Evolutionary conservation across 2,113 vertebrate genomes (phyloP).

Genomic region (Malaclemys terrapin): DNA sequence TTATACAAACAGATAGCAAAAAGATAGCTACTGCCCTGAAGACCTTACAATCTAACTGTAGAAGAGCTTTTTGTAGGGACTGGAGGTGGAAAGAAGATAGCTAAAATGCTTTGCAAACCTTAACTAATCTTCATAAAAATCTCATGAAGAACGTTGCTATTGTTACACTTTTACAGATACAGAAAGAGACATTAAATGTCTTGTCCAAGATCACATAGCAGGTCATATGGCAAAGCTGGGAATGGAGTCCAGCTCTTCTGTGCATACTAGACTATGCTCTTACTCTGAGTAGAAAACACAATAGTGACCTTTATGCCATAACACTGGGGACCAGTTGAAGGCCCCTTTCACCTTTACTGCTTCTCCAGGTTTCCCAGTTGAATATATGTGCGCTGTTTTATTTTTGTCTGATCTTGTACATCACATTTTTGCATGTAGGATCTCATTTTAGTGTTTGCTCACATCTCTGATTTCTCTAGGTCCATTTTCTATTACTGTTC

Average conservation of each 20-base stretch:
- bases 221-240: background rate
- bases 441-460: too few species aligned
- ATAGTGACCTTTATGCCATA: slow-evolving; percentile 14
- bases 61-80: slow-evolving; percentile 31
- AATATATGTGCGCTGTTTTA: background rate
- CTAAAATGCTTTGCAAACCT: background rate
- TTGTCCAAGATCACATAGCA: background rate
- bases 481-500: background rate
- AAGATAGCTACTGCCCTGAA: slow-evolving; percentile 35
- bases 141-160: background rate
- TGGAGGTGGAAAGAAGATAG: background rate
- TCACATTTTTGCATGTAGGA: too few species aligned
- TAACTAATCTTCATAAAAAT: background rate
- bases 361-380: background rate
- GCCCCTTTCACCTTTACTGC: background rate
- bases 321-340: background rate
- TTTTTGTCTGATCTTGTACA: too few species aligned
- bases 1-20: slow-evolving; percentile 51
- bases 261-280: background rate
- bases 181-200: background rate
- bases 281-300: slow-evolving; percentile 3
- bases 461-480: too few species aligned
- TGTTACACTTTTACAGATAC: background rate
- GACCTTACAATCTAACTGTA: slow-evolving; percentile 54
- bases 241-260: background rate